These are phyloP conservation scores for Micrastur ruficollis DNA, from an alignment of 2,797 vertebrate species.

Conservation along the genomic window DNA sequence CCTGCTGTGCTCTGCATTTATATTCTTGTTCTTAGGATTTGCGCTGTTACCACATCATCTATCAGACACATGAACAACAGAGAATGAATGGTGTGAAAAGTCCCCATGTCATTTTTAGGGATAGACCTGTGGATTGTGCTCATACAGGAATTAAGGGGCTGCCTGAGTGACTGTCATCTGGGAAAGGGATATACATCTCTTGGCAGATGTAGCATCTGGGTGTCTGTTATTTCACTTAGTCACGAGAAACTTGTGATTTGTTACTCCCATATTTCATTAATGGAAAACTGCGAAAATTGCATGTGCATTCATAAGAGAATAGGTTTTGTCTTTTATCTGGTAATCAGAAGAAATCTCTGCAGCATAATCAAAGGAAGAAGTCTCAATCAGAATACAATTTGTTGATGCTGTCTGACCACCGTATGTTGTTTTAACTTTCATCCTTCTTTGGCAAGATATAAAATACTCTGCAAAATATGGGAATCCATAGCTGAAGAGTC, in stretches of 20 bases:
- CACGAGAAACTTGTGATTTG: background rate
- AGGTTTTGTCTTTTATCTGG: conserved; percentile 25
- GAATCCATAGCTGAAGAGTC: background rate
- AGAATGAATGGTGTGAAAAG: background rate
- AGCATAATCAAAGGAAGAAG: conserved; percentile 4
- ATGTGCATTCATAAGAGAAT: background rate
- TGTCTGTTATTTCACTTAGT: background rate
- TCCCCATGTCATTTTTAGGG: background rate
- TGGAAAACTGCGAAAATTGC: background rate
- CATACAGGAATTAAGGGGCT: background rate
- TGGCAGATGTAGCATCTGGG: background rate
- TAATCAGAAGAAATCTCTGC: conserved; percentile 32
- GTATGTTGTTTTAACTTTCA: background rate
- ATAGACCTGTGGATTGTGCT: background rate
- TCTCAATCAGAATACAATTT: background rate
- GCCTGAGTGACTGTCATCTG: background rate
- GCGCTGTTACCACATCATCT: background rate
- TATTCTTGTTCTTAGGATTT: conserved; percentile 12
- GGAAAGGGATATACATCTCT: background rate
- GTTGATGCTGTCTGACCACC: background rate
- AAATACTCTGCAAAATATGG: conserved; percentile 12
- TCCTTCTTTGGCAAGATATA: conserved; percentile 13
- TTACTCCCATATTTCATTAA: background rate
- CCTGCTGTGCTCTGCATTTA: conserved; percentile 30
- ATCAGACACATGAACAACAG: background rate